Base-by-base conservation (phyloP, 2,888 invertebrate genomes). In the Meganola albula region DNA sequence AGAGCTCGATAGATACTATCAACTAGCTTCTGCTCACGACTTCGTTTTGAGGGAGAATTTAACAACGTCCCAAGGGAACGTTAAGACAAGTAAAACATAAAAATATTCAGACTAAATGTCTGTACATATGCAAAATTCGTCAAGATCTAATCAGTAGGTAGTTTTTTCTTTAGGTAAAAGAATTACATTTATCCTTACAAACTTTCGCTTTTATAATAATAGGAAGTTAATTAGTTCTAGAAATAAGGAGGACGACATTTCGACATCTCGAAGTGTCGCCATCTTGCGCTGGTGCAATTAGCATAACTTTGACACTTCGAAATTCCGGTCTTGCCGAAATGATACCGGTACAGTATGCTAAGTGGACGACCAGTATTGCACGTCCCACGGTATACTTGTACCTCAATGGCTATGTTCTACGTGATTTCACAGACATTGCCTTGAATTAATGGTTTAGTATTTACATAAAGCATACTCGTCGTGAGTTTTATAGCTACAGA, bases 261-360 rank as follows among this genome's bases (percentile, higher is more conserved):
- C 58, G 56, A 50, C 58, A 59, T 46, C 44, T 55, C 57, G 64
- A 59, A 53, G 48, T 53, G 59, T 53, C 59, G 56, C 54, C 49
- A 53, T 48, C 40, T 44, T 53, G 43, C 47, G 43, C 45, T 69
- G 62, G 63, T 47, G 68, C 55, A 71, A 71, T 40, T 45, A 55
- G 60, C 54, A 61, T 67, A 48, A 45, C 45, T 65, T 63, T 65
- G 63, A 64, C 59, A 53, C 54, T 59, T 50, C 62, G 63, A 55
- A 62, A 70, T 63, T 65, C 67, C 66, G 63, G 66, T 70, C 61
- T 58, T 53, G 46, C 40, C 48, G 52, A 62, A 60, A 53, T 53
- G 46, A 41, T 36, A 37, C 40, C 35, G 35, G 45, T 44, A 49
- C 36, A 48, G 41, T 52, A 63, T 65, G 61, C 55, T 56, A 63